Percentiles rank a stretch among this genome's conserved stretches.
Evolutionary conservation across 1,140 invertebrate species (phyloP).

Genomic region (Hypsibius dujardini): DNA sequence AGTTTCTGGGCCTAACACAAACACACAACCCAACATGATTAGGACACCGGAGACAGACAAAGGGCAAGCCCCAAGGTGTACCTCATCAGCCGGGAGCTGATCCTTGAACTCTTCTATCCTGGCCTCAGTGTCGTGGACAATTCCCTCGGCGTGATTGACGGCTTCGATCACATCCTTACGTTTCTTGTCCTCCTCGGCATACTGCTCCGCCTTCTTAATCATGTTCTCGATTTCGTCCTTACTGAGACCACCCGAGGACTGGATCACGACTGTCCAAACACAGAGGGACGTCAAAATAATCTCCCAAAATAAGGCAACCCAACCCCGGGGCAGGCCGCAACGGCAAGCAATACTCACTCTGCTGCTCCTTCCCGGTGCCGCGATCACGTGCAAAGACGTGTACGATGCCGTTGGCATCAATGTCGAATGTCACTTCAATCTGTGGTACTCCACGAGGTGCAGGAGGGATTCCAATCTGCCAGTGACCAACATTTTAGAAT

Average conservation of each 20-base stretch:
- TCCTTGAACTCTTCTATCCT: slow-evolving; percentile 97
- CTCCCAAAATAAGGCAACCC: too few species aligned
- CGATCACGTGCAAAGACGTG: slow-evolving; percentile 94
- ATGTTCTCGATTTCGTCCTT: slow-evolving; percentile 99
- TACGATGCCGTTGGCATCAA: slow-evolving; percentile 98
- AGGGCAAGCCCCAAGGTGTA: slow-evolving; percentile 30
- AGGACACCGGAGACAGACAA: too few species aligned
- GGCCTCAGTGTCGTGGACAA: slow-evolving; percentile 89
- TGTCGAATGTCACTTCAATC: slow-evolving; percentile 96
- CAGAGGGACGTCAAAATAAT: too few species aligned
- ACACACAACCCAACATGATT: neutral
- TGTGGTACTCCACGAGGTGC: slow-evolving; percentile 82
- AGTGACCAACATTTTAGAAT: too few species aligned
- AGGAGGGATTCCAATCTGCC: slow-evolving; percentile 66
- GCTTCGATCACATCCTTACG: slow-evolving; percentile 86
- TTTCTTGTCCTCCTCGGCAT: slow-evolving; percentile 73
- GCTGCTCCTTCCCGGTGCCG: slow-evolving; percentile 97
- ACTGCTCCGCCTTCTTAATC: slow-evolving; percentile 93
- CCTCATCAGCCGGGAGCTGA: slow-evolving; percentile 82
- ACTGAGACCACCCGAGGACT: slow-evolving; percentile 91
- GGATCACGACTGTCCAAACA: slow-evolving; percentile 70
- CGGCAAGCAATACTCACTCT: slow-evolving; percentile 48
- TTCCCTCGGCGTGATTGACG: slow-evolving; percentile 85
- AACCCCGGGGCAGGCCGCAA: too few species aligned
- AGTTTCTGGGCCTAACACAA: slow-evolving; percentile 61